phyloP scores from a whole-genome alignment of 2,113 vertebrate species.

The Dunckerocampus dactyliophorus region DNA sequence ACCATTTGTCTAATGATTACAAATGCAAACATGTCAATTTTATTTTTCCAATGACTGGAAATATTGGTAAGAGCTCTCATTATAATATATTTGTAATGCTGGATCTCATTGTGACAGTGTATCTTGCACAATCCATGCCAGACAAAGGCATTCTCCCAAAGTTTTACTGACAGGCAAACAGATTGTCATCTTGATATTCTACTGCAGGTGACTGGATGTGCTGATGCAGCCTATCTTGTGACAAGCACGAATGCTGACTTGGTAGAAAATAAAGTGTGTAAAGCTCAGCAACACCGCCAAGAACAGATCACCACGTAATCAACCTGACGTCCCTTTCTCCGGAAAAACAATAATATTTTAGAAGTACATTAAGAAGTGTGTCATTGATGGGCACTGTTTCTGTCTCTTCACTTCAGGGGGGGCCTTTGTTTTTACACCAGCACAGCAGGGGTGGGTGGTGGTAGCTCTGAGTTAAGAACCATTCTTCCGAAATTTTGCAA shows the following conservation, averaged over 20 bases:
- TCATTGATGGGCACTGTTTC: background rate
- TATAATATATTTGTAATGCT: too few relatives aligned
- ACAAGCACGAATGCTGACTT: background rate
- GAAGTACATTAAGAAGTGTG: background rate
- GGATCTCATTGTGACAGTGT: too few relatives aligned
- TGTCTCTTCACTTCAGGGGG: background rate
- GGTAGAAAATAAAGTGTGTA: background rate
- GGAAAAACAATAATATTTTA: background rate
- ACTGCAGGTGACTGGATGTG: background rate
- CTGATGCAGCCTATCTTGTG: background rate
- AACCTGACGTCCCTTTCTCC: background rate
- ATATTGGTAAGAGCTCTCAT: too few relatives aligned
- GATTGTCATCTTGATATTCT: background rate
- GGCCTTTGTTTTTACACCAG: background rate
- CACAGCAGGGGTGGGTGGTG: background rate
- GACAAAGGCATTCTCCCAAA: too few relatives aligned
- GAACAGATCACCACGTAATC: background rate
- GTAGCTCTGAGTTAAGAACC: constrained; percentile 6
- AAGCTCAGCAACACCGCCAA: background rate
- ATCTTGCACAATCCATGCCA: too few relatives aligned
- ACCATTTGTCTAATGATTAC: too few relatives aligned
- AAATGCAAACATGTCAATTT: too few relatives aligned
- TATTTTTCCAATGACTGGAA: too few relatives aligned
- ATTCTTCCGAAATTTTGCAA: background rate
- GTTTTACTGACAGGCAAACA: background rate